Evolutionary conservation across 2,888 invertebrate genomes (phyloP).

Genomic region (Sepiola atlantica): DNA sequence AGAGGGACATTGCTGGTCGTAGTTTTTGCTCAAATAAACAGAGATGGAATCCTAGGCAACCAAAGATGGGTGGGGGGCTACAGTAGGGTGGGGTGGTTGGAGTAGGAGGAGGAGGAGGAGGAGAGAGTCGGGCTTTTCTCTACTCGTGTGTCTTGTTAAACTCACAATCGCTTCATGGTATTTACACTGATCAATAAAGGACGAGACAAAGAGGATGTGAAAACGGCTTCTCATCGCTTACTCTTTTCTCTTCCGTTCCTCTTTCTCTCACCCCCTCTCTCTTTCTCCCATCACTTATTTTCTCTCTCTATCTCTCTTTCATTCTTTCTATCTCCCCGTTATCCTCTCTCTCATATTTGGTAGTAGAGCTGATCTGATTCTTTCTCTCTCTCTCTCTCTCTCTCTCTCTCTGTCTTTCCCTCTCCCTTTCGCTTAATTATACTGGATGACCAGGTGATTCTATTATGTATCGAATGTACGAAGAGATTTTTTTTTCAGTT

Average conservation of each 20-base stretch:
- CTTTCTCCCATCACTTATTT: no score
- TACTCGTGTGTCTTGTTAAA: neutral
- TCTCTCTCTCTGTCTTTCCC: neutral
- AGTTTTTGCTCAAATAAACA: neutral
- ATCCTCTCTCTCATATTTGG: neutral
- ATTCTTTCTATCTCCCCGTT: neutral
- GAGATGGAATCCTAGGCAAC: neutral
- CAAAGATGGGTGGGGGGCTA: no score
- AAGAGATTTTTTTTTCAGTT: no score
- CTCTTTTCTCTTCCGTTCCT: neutral
- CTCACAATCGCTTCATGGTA: constrained; percentile 7
- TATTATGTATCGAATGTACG: no score
- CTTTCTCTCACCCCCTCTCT: no score
- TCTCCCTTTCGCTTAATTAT: no score
- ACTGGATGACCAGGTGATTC: no score
- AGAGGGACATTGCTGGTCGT: neutral
- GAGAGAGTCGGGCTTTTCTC: neutral
- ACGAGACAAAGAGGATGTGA: neutral
- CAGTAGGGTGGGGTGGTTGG: neutral
- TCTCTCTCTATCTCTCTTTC: no score
- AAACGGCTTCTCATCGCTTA: neutral
- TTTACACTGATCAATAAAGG: neutral
- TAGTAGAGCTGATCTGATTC: neutral
- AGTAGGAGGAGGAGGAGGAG: neutral
- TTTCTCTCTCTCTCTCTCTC: neutral